Conservation (phyloP, 2,888 invertebrate genomes). For the Xylota segnis region DNA sequence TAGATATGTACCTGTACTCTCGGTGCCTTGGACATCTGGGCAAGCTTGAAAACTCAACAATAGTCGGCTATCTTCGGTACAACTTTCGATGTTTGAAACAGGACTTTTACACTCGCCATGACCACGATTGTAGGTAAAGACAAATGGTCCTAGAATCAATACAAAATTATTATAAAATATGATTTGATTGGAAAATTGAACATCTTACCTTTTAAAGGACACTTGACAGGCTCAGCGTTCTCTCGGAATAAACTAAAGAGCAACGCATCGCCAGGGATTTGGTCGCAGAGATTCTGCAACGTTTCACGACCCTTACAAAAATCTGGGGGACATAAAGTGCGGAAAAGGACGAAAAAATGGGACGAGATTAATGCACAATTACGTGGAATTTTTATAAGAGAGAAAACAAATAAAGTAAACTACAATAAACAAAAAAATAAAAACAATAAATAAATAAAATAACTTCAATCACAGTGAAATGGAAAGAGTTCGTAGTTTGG, state of each 20-base stretch:
- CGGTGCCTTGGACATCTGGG: constrained; percentile 95
- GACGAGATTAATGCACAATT: constrained; percentile 84
- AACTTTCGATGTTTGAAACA: constrained; percentile 96
- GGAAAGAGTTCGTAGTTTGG: background rate
- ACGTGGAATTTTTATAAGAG: constrained; percentile 13
- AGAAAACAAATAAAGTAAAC: constrained; percentile 29
- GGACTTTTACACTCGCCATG: constrained; percentile 96
- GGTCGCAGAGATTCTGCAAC: constrained; percentile 92
- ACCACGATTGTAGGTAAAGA: constrained; percentile 96
- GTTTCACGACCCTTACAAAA: constrained; percentile 87
- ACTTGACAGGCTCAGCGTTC: constrained; percentile 94
- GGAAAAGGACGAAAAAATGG: constrained; percentile 79
- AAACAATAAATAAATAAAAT: constrained; percentile 7
- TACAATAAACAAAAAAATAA: constrained; percentile 29
- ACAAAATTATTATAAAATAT: background rate
- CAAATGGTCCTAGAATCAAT: constrained; percentile 90
- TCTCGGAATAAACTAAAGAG: constrained; percentile 96
- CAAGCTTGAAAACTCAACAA: constrained; percentile 97
- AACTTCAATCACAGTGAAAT: background rate
- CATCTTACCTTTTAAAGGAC: constrained; percentile 88
- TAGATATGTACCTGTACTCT: constrained; percentile 90
- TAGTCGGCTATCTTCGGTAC: constrained; percentile 95
- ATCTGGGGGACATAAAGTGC: constrained; percentile 85
- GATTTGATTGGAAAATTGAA: background rate
- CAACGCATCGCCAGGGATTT: constrained; percentile 95